Base-by-base conservation (phyloP, 2,797 vertebrate genomes). In the Glossophaga mutica region DNA sequence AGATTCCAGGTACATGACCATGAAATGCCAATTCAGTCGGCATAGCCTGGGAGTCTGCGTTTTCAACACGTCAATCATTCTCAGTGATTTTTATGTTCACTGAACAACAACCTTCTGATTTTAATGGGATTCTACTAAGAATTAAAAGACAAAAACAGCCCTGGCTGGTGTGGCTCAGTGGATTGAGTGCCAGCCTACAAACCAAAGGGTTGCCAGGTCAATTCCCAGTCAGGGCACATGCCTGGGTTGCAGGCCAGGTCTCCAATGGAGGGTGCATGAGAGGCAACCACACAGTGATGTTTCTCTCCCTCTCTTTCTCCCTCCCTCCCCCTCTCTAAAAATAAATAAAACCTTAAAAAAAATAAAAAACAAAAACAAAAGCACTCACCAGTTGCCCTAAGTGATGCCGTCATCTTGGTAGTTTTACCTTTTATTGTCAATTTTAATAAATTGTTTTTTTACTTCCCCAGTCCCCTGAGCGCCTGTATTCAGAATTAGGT, bases 401-500 rank as follows among this genome's bases (percentile, higher is more conserved):
- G 6, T 52, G 34, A 52, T 22, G 29, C 0, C 5, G 16, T 70
- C 9, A 50, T 94, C 44, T 84, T 68, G 18, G 76, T 34, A 37
- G 83, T 62, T 82, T 39, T 52, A 34, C 0, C 32, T 79, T 86
- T 84, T 78, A 94, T 73, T 10, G 9, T 39, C 83, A 77, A 24
- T 87, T 93, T 95, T 87, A 94, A 77, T 81, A 55, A 71, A 85
- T 39, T 24, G 50, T 46, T 67, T 48, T 94, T 89, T 94, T 79
- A 48, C 71, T 88, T 94, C 81, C 71, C n/a, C 68, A 67, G 62
- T 85, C 14, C 90, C 85, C 92, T 39, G 22, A 82, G 55, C 93
- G 81, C 15, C 39, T 82, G 3, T 90, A 55, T 82, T 87, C 73
- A 78, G 42, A 94, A 96, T 32, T 15, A 68, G 16, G 42, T 48